Conservation (phyloP, 2,888 invertebrate genomes). For the Leptinotarsa tumamoca region DNA sequence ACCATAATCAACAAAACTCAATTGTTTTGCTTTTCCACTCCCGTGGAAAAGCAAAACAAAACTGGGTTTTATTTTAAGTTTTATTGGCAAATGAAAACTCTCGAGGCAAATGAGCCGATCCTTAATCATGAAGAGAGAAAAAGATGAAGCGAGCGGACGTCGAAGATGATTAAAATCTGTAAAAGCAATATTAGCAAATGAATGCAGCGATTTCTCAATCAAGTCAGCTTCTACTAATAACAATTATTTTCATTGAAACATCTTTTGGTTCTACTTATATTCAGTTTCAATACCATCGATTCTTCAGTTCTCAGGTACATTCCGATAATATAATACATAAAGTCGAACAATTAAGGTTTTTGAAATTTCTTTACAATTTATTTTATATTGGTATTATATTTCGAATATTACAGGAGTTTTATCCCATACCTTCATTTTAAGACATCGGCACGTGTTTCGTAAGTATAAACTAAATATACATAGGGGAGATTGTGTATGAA, state of each 20-base stretch:
- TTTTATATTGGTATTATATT: no score
- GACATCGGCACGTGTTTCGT: no score
- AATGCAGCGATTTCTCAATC: background rate
- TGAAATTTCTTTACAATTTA: no score
- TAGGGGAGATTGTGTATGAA: no score
- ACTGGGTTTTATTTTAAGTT: background rate
- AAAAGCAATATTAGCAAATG: background rate
- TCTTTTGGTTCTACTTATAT: background rate
- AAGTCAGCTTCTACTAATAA: background rate
- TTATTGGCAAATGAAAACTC: background rate
- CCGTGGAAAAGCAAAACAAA: background rate
- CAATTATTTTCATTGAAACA: background rate
- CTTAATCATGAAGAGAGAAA: background rate
- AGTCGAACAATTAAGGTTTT: no score
- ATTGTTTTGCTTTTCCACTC: background rate
- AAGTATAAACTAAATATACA: no score
- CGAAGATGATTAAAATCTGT: background rate
- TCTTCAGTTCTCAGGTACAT: no score
- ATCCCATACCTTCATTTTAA: no score
- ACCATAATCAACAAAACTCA: no score
- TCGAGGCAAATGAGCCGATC: background rate
- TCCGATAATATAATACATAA: no score
- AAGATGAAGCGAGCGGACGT: background rate
- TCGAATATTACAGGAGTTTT: no score
- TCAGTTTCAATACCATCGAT: background rate